Conservation (phyloP, 2,888 invertebrate species). For the Chloroclysta siterata region DNA sequence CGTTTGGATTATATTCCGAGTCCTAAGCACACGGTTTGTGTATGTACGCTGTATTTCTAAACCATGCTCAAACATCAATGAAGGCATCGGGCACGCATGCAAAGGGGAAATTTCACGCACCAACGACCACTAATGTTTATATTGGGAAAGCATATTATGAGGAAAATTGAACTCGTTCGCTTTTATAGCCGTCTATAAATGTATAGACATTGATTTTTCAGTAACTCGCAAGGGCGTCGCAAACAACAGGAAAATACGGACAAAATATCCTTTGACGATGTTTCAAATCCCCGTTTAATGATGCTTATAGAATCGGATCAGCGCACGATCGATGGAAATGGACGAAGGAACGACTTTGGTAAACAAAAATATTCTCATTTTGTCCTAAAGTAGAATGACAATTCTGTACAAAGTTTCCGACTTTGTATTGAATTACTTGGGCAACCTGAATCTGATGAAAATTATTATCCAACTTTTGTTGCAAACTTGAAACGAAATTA, state of each 20-base stretch:
- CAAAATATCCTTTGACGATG: slow-evolving; percentile 39
- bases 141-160: slow-evolving; percentile 54
- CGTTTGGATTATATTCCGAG: slow-evolving; percentile 2
- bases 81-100: slow-evolving; percentile 45
- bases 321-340: slow-evolving; percentile 33
- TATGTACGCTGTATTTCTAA: slow-evolving; percentile 12
- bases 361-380: slow-evolving; percentile 26
- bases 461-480: slow-evolving; percentile 24
- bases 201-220: slow-evolving; percentile 55
- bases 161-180: slow-evolving; percentile 56
- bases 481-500: slow-evolving; percentile 28
- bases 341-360: slow-evolving; percentile 32
- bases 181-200: slow-evolving; percentile 50
- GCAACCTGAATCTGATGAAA: slow-evolving; percentile 16
- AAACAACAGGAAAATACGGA: slow-evolving; percentile 38
- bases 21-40: slow-evolving; percentile 6
- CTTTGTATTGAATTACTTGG: slow-evolving; percentile 23
- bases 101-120: slow-evolving; percentile 58
- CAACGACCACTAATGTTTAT: slow-evolving; percentile 62
- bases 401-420: slow-evolving; percentile 9
- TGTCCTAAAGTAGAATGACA: slow-evolving; percentile 17
- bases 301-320: slow-evolving; percentile 40
- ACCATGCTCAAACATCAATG: slow-evolving; percentile 39
- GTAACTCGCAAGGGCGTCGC: slow-evolving; percentile 37
- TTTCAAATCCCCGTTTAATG: slow-evolving; percentile 41